phyloP scores from a whole-genome alignment of 1,140 invertebrate genomes.

The Pararge aegeria region DNA sequence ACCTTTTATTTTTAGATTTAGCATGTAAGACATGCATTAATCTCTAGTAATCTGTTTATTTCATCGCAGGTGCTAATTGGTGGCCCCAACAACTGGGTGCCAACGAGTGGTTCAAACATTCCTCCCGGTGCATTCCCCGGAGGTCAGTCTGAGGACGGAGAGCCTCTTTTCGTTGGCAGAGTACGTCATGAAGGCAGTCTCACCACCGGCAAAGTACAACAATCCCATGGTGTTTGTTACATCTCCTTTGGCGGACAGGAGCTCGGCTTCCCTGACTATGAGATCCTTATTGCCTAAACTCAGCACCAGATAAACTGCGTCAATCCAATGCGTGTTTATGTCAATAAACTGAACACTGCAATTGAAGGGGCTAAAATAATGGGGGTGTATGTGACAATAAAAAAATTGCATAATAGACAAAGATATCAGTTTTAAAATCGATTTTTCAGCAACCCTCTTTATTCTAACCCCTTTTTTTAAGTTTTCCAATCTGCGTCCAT shows the following conservation, averaged over 20 bases:
- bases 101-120: conserved; percentile 81
- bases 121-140: conserved; percentile 86
- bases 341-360: neutral
- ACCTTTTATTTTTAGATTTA: too few relatives aligned
- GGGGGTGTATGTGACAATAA: too few relatives aligned
- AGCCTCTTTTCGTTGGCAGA: conserved; percentile 86
- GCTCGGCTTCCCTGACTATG: conserved; percentile 86
- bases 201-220: conserved; percentile 86
- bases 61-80: conserved; percentile 81
- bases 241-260: conserved; percentile 86
- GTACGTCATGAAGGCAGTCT: conserved; percentile 84
- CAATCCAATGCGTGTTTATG: neutral
- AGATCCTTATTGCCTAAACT: conserved; percentile 82
- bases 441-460: too few relatives aligned
- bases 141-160: conserved; percentile 87
- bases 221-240: conserved; percentile 84
- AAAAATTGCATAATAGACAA: too few relatives aligned
- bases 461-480: too few relatives aligned
- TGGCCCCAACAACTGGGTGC: conserved; percentile 82
- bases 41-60: too few relatives aligned
- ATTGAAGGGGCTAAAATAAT: too few relatives aligned
- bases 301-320: neutral
- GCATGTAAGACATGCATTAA: too few relatives aligned
- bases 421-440: too few relatives aligned
- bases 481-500: too few relatives aligned